These are phyloP conservation scores for Rhorus exstirpatorius DNA, from an alignment of 2,888 invertebrate genomes.

Conservation along the genomic window DNA sequence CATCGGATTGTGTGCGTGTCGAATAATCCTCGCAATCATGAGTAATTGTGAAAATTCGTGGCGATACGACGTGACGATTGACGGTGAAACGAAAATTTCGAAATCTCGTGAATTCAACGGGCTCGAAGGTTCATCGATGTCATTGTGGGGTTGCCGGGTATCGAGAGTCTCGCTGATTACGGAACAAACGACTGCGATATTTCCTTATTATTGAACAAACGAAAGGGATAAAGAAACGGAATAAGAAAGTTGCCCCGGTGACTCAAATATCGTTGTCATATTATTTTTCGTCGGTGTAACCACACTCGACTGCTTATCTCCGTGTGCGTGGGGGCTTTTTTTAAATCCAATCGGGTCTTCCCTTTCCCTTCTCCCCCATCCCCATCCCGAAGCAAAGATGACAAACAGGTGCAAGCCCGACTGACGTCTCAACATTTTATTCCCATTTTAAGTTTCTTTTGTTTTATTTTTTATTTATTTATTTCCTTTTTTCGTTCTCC, in stretches of 20 bases:
- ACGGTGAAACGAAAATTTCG: neutral
- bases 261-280: neutral
- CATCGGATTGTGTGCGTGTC: neutral
- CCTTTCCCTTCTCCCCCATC: slow-evolving; percentile 44
- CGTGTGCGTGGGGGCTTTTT: slow-evolving; percentile 15
- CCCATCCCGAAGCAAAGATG: slow-evolving; percentile 51
- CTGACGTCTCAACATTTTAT: slow-evolving; percentile 61
- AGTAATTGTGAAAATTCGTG: slow-evolving; percentile 6
- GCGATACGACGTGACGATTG: neutral
- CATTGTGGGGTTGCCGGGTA: neutral
- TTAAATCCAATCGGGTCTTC: slow-evolving; percentile 35
- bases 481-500: neutral
- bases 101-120: slow-evolving; percentile 30
- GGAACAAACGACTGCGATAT: slow-evolving; percentile 19
- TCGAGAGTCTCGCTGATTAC: slow-evolving; percentile 11
- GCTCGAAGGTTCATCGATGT: slow-evolving; percentile 22
- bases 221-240: neutral
- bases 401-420: slow-evolving; percentile 73
- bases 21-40: slow-evolving; percentile 28
- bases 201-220: slow-evolving; percentile 31
- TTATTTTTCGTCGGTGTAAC: slow-evolving; percentile 9
- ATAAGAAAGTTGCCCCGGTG: slow-evolving; percentile 3
- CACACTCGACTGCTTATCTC: slow-evolving; percentile 6
- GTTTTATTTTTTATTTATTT: slow-evolving; percentile 22
- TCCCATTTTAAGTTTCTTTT: neutral